A percentile compares a stretch with the other conserved stretches of the same genome.
Evolutionary conservation across 2,113 vertebrate species (phyloP).

Genomic region (Hassar affinis): DNA sequence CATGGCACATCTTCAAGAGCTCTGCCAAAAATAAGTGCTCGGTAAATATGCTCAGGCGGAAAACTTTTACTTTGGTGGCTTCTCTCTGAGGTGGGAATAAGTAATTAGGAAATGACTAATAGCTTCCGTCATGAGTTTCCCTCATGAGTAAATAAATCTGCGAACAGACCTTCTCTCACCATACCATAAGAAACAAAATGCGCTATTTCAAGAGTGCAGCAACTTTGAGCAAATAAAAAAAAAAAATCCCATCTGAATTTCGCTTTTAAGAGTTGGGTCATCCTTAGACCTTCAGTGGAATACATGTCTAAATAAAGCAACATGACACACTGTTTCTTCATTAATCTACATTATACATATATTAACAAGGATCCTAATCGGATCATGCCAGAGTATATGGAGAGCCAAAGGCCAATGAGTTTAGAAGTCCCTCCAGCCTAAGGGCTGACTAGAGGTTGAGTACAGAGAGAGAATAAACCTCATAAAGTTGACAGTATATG

Average conservation of each 20-base stretch:
- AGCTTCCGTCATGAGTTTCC: constrained; percentile 22
- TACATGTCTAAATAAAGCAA: not conserved
- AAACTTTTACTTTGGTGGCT: constrained; percentile 45
- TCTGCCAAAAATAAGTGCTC: constrained; percentile 37
- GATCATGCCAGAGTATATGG: not conserved
- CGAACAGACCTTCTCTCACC: constrained; percentile 7
- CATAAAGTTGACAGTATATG: constrained; percentile 37
- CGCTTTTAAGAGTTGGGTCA: not conserved
- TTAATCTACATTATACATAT: not conserved
- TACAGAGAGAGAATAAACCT: not conserved
- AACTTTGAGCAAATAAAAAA: not conserved
- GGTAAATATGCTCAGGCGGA: constrained; percentile 40
- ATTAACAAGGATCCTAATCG: not conserved
- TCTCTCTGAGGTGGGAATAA: constrained; percentile 36
- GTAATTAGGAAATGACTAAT: constrained; percentile 48
- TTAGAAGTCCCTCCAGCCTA: constrained; percentile 21
- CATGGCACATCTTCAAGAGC: constrained; percentile 49
- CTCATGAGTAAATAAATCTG: constrained; percentile 39
- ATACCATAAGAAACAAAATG: not conserved
- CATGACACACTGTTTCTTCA: not conserved
- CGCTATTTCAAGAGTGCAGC: not conserved
- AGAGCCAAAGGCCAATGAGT: not conserved
- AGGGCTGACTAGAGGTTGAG: constrained; percentile 9
- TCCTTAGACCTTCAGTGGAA: not conserved
- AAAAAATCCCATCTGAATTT: not conserved